Evolutionary conservation across 2,888 invertebrate genomes (phyloP).

Genomic region (Zele albiditarsus): DNA sequence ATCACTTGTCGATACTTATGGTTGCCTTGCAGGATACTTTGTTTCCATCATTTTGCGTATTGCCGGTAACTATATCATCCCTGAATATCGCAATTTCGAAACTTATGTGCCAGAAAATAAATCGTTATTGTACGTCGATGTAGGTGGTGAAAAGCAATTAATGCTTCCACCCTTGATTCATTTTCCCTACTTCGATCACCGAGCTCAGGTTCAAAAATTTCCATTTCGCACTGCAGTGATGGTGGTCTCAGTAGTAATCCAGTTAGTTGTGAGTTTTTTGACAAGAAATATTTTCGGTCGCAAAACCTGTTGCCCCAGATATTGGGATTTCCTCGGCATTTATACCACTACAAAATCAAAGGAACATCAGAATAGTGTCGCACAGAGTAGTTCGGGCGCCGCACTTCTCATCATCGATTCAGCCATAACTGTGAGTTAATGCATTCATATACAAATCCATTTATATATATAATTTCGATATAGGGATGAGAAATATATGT

Average conservation of each 20-base stretch:
- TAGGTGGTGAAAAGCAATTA: slow-evolving; percentile 77
- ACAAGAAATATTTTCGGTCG: slow-evolving; percentile 66
- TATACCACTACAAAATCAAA: slow-evolving; percentile 67
- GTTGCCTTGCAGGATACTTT: slow-evolving; percentile 76
- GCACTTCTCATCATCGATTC: slow-evolving; percentile 65
- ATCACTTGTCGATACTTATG: slow-evolving; percentile 80
- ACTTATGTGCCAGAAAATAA: background rate
- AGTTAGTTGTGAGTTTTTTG: slow-evolving; percentile 74
- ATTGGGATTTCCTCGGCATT: slow-evolving; percentile 68
- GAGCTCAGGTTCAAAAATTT: slow-evolving; percentile 76
- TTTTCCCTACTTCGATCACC: slow-evolving; percentile 75
- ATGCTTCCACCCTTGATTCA: slow-evolving; percentile 76
- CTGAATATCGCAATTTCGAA: background rate
- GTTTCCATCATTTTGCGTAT: slow-evolving; percentile 75
- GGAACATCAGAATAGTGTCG: slow-evolving; percentile 63
- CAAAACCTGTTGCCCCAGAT: slow-evolving; percentile 66
- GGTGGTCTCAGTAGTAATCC: slow-evolving; percentile 75
- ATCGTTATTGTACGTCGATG: slow-evolving; percentile 35
- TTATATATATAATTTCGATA: background rate
- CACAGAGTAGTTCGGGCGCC: slow-evolving; percentile 69
- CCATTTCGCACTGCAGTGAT: slow-evolving; percentile 81
- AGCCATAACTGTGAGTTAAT: slow-evolving; percentile 63
- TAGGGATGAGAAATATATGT: background rate
- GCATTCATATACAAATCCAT: too few relatives aligned
- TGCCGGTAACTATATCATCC: slow-evolving; percentile 60